Evolutionary conservation across 1,140 invertebrate genomes (phyloP), one percentile per base, ranked within the genome.

Genomic region (Centruroides vittatus): DNA sequence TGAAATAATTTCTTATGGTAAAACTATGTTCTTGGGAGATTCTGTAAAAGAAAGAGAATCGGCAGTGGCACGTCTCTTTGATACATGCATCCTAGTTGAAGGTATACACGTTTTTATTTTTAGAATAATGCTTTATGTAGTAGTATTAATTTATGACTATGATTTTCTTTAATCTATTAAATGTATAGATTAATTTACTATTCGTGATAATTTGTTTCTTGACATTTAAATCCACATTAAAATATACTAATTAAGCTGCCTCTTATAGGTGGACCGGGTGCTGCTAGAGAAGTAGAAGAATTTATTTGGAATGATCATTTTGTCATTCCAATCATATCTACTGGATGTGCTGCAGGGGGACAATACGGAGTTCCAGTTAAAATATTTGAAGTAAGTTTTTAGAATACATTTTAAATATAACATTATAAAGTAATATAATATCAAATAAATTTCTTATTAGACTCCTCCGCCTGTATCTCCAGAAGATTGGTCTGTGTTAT

Each of bases 301-400:
- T 74, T 75, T 64, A 69, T 70, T 3, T 75, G 74, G 74, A 74
- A 72, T 64, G 74, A 74, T 59, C 70, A 73, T 56, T 68, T 72
- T 57, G 73, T 75, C n/a, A 69, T 75, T 51, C 74, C 74, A 11
- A 63, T 75, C 13, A 65, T 62, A 35, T 70, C 66, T n/a, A 71
- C 71, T 46, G 70, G 69, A 35, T 73, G 70, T 49, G 72, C 72
- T 52, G 70, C 73, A 13, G 68, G 67, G 35, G 73, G 74, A 13
- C 59, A 70, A 13, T 71, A 68, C 61, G 68, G 60, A 47, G 66
- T 73, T n/a, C 70, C 70, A 13, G 66, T 68, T 5, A 72, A 73
- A 62, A 71, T 75, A 66, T 74, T 73, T 67, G 67, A 71, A 41
- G 64, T 65, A 62, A 13, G 3, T 47, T 23, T 55, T 57, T 41